Evolutionary conservation across 1,140 invertebrate species (phyloP).

Genomic region (Ceratitis capitata): DNA sequence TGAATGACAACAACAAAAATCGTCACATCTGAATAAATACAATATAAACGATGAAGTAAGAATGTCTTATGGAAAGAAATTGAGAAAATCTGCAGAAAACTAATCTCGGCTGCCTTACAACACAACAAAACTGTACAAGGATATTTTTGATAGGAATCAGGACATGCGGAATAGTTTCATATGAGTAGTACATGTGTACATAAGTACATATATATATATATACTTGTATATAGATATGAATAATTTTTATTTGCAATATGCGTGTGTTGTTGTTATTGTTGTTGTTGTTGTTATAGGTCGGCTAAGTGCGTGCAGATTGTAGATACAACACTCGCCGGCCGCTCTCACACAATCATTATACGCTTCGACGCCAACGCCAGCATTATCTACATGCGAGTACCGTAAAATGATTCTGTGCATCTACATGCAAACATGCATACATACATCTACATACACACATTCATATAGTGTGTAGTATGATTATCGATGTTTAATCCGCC

Average conservation of each 20-base stretch:
- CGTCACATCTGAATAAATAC: not conserved
- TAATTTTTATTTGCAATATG: not conserved
- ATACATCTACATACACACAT: not conserved
- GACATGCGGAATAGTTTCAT: not conserved
- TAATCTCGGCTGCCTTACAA: constrained; percentile 10
- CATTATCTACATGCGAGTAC: not conserved
- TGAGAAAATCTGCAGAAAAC: not conserved
- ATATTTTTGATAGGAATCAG: not conserved
- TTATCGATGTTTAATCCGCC: constrained; percentile 28
- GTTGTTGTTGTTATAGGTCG: not conserved
- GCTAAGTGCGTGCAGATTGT: constrained; percentile 12
- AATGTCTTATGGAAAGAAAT: not conserved
- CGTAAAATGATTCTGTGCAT: no score
- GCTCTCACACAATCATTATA: constrained; percentile 32
- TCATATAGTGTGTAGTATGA: no score
- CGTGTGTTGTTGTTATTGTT: not conserved
- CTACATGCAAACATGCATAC: not conserved
- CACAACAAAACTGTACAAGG: not conserved
- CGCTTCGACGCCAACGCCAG: constrained; percentile 38
- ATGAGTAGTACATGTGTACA: not conserved
- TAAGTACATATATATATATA: not conserved
- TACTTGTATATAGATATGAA: not conserved
- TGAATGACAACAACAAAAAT: not conserved
- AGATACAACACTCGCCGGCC: constrained; percentile 26
- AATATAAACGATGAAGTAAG: not conserved